Evolutionary conservation across 2,113 vertebrate genomes (phyloP), one percentile per base, ranked within the genome.

Genomic region (Calidris pugnax): DNA sequence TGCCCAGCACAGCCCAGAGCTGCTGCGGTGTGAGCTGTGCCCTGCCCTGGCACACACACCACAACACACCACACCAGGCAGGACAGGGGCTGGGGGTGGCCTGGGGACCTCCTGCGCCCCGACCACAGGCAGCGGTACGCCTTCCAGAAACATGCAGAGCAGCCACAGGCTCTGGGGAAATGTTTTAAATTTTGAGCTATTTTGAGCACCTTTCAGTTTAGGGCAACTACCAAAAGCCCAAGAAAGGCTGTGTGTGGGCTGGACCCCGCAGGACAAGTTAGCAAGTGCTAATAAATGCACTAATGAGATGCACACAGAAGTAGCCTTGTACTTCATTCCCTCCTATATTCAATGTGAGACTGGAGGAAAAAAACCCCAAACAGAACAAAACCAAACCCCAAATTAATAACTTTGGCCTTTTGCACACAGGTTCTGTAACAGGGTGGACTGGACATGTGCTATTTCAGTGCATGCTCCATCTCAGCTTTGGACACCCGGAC

Each of bases 161-260:
- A 57, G 82, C 37, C 85, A 67, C 35, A 78, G 69, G 51, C 69
- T 87, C 77, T 39, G 37, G 13, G 51, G 66, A 75, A 82, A 75
- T 7, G 2, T 23, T 72, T 86, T 7, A 41, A 67, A 67, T 81
- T 30, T 15, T 37, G 47, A 48, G 37, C 75, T 95, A 76, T 88
- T 94, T 60, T 30, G 43, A 92, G 81, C n/a, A 28, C 28, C 35
- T 63, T 81, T 85, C 20, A 63, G 27, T 81, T 91, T 28, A 96
- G 89, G 41, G 84, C 73, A 63, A 50, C 87, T 94, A 81, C 74
- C 86, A 87, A 87, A 94, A 95, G 87, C 33, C 50, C 59, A 69
- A 45, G n/a, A 81, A 69, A 89, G 59, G 50, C 35, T 43, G 27
- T 5, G 16, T 53, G 33, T 27, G 55, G 59, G 63, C 35, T 74